Conservation (phyloP, 2,797 vertebrate genomes). For the Scleropages formosus region DNA sequence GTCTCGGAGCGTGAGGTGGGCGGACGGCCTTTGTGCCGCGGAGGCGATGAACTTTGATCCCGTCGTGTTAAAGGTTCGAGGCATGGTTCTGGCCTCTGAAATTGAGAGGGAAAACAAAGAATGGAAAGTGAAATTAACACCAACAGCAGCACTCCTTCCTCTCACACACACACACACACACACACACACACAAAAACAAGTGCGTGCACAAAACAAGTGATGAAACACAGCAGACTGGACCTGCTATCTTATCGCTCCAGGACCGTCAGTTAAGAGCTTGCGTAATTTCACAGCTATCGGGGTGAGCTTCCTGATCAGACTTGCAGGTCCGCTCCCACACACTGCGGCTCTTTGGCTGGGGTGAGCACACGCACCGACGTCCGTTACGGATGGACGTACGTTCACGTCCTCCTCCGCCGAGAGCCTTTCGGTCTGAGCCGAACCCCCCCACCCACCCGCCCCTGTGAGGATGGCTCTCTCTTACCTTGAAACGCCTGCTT, state of each 20-base stretch:
- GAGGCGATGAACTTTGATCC: slow-evolving; percentile 64
- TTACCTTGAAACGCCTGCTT: slow-evolving; percentile 75
- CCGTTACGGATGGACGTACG: no score
- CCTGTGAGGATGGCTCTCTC: slow-evolving; percentile 28
- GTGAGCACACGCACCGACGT: no score
- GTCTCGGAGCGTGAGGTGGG: slow-evolving; percentile 76
- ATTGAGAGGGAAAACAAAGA: slow-evolving; percentile 29
- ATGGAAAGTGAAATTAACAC: slow-evolving; percentile 5
- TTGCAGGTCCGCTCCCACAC: not conserved
- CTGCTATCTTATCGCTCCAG: not conserved
- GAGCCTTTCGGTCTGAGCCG: not conserved
- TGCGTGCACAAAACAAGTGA: no score
- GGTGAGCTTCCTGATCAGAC: not conserved
- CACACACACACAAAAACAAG: slow-evolving; percentile 9
- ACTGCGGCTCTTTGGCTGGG: no score
- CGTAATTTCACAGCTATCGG: not conserved
- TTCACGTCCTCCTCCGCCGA: slow-evolving; percentile 4
- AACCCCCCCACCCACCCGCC: not conserved
- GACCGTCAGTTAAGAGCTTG: slow-evolving; percentile 1
- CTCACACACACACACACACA: slow-evolving; percentile 7
- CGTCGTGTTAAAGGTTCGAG: slow-evolving; percentile 64
- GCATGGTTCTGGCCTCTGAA: slow-evolving; percentile 68
- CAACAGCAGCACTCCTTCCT: slow-evolving; percentile 9
- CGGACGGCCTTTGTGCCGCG: slow-evolving; percentile 68
- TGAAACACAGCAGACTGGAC: no score